Evolutionary conservation across 2,113 vertebrate genomes (phyloP).

Genomic region (Bubo blakistoni): DNA sequence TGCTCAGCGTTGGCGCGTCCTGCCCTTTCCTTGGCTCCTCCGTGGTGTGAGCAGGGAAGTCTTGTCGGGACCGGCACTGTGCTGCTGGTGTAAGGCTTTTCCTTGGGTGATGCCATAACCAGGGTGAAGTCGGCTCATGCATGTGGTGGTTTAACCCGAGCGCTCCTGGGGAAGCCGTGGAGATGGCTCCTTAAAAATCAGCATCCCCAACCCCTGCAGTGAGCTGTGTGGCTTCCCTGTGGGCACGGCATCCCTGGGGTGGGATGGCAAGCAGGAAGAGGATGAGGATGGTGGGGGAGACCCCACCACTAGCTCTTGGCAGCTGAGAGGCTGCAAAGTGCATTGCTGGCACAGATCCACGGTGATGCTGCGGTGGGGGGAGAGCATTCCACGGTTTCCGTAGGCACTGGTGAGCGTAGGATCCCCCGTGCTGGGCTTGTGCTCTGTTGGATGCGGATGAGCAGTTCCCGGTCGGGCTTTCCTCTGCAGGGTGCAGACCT

Average conservation of each 20-base stretch:
- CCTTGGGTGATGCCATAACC: background rate
- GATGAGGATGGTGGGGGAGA: background rate
- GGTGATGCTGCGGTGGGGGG: background rate
- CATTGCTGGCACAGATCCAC: background rate
- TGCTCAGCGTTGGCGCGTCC: accelerated
- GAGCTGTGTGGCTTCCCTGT: background rate
- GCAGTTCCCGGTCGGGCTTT: background rate
- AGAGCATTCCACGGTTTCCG: background rate
- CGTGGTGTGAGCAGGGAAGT: accelerated
- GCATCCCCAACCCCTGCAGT: background rate
- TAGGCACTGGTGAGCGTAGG: background rate
- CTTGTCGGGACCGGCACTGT: accelerated
- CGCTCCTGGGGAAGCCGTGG: background rate
- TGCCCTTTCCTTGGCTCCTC: background rate
- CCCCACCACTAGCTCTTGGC: background rate
- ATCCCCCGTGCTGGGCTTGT: accelerated
- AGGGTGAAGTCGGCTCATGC: background rate
- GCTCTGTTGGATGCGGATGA: background rate
- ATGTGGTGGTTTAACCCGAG: accelerated
- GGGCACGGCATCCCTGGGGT: background rate
- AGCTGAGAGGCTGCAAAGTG: background rate
- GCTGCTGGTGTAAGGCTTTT: background rate
- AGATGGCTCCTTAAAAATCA: background rate
- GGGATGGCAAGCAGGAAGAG: background rate
- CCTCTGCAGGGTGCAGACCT: background rate